Base-by-base conservation (phyloP, 2,113 vertebrate species). In the Ageneiosus marmoratus region DNA sequence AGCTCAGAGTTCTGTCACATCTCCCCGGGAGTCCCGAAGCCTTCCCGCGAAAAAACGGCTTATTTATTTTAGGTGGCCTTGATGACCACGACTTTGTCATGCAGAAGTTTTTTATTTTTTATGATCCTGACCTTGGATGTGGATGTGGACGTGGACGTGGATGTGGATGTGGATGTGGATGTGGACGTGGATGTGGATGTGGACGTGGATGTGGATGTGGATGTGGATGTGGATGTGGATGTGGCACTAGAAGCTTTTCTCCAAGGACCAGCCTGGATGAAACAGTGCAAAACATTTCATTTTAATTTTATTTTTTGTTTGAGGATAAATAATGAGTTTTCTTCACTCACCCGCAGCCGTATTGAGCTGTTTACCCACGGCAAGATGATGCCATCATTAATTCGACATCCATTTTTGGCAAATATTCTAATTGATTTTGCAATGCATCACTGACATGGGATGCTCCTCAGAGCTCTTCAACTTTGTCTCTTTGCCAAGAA, bases 1-100 rank as follows among this genome's bases (percentile, higher is more conserved):
- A 84, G 56, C 89, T 83, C 86, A 60, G 46, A 81, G 86, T 84
- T 84, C 84, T 89, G 86, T 86, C 88, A 82, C 87, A 90, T 86
- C 81, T 53, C 51, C 50, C 79, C 76, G 73, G 69, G 89, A 75
- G 78, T 56, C 83, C 76, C 7, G 80, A 79, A 4, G 34, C 84
- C 90, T 69, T 78, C 77, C 88, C 89, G 82, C 29, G 10, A 44
- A 32, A 27, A 84, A 85, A 29, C 5, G 84, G 81, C 89, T 87
- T 91, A 89, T 92, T 82, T 79, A 87, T 84, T 84, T 80, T 72
- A 20, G 83, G 85, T 58, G 58, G 58, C 75, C 88, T 83, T n/a
- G 53, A 81, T 81, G 73, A 73, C 78, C 82, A 81, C 5, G 37
- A 81, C 79, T 77, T 74, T 74, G 27, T 86, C 29, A 79, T 63